phyloP scores from a whole-genome alignment of 2,113 vertebrate genomes.

The Protomyctophum bolini region DNA sequence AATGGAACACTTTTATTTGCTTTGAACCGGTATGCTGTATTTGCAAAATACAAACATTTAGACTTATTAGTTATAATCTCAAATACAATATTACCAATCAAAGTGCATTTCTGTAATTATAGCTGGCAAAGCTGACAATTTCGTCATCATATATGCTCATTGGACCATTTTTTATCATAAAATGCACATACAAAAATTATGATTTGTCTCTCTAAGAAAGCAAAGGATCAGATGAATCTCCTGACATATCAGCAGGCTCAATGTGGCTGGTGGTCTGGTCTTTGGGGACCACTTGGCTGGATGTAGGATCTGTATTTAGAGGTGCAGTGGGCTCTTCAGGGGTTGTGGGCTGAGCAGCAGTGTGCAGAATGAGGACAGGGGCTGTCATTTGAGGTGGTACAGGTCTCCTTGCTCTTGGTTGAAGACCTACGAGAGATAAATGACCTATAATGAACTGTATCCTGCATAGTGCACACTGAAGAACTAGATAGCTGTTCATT shows the following conservation, averaged over 20 bases:
- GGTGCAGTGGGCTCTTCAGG: neutral
- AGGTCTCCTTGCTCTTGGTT: neutral
- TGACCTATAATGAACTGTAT: too few species aligned
- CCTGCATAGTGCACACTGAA: accelerated
- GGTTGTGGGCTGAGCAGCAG: neutral
- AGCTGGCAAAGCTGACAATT: neutral
- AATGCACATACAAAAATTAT: neutral
- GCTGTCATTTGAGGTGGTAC: too few species aligned
- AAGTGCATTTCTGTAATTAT: neutral
- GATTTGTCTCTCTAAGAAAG: neutral
- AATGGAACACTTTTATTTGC: constrained; percentile 38
- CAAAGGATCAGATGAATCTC: neutral
- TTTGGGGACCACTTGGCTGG: too few species aligned
- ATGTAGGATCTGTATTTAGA: neutral
- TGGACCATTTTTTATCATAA: neutral
- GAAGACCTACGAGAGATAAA: neutral
- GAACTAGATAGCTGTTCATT: too few species aligned
- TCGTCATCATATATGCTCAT: neutral
- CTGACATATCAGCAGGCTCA: neutral
- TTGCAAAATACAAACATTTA: neutral
- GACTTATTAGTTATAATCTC: neutral
- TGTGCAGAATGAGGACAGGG: neutral
- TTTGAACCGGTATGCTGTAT: neutral
- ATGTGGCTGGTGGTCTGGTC: neutral
- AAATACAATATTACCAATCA: neutral